These are phyloP conservation scores for Trichogramma dendrolimi DNA, from an alignment of 2,888 invertebrate species.

Conservation along the genomic window DNA sequence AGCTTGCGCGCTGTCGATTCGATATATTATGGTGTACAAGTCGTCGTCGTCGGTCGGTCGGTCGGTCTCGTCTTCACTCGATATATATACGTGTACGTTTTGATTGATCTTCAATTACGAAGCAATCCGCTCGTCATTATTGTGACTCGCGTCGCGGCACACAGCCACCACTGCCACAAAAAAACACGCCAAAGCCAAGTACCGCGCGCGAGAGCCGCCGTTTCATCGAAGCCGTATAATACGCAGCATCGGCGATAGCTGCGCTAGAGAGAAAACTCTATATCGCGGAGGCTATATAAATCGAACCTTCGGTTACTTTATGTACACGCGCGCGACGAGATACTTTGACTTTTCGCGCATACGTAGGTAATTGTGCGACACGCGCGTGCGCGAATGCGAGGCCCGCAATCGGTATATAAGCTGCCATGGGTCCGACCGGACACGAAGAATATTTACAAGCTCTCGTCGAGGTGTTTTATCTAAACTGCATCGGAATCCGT, in stretches of 20 bases:
- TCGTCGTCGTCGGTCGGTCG: background rate
- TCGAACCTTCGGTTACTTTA: background rate
- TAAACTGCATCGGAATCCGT: conserved; percentile 52
- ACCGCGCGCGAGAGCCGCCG: background rate
- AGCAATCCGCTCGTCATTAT: conserved; percentile 24
- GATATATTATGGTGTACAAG: too few species aligned
- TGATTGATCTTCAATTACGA: conserved; percentile 16
- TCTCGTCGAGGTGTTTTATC: conserved; percentile 36
- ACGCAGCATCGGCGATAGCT: conserved; percentile 1
- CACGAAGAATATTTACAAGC: too few species aligned
- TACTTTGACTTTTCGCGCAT: conserved; percentile 31
- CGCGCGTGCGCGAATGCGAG: conserved; percentile 29
- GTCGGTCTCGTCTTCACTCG: conserved; percentile 1
- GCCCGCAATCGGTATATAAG: conserved; percentile 31
- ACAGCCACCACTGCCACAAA: background rate
- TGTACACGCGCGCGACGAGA: conserved; percentile 5
- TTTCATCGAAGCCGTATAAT: background rate
- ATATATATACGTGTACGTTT: conserved; percentile 12
- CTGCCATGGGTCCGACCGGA: background rate
- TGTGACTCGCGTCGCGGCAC: too few species aligned
- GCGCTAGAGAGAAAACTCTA: background rate
- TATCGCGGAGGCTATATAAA: background rate
- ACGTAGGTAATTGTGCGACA: background rate
- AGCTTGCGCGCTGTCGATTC: too few species aligned
- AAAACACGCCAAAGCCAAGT: conserved; percentile 18